phyloP scores from a whole-genome alignment of 1,140 invertebrate genomes.

The Lordiphosa mommai region DNA sequence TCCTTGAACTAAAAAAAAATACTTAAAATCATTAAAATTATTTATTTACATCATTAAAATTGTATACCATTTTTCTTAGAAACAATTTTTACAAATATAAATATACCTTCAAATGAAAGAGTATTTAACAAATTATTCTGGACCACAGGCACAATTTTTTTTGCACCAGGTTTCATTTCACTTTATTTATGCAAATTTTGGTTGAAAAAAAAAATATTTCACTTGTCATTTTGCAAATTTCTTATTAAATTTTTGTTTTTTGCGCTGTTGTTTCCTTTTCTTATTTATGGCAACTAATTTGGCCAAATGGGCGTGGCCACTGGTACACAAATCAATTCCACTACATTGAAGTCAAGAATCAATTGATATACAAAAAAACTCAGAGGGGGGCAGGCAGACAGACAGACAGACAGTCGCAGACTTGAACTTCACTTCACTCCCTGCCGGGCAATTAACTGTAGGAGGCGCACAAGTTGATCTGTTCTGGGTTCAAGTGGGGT shows the following conservation, averaged over 20 bases:
- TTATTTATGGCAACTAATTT: conserved; percentile 76
- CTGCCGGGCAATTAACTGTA: conserved; percentile 63
- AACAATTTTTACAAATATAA: background rate
- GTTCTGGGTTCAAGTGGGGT: conserved; percentile 46
- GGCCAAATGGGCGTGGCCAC: conserved; percentile 52
- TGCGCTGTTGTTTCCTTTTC: conserved; percentile 14
- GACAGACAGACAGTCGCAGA: conserved; percentile 15
- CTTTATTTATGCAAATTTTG: conserved; percentile 38
- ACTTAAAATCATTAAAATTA: too few relatives aligned
- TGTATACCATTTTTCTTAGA: too few relatives aligned
- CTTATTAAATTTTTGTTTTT: conserved; percentile 43
- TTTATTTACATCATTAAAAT: too few relatives aligned
- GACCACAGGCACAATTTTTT: background rate
- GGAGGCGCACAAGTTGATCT: conserved; percentile 68
- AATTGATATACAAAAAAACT: conserved; percentile 43
- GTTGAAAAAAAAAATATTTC: conserved; percentile 1
- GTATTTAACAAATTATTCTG: background rate
- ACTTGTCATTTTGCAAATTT: conserved; percentile 38
- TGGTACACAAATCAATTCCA: conserved; percentile 72
- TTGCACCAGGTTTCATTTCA: background rate
- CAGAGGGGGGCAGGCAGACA: background rate
- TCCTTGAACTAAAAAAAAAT: too few relatives aligned
- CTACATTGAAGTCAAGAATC: conserved; percentile 72
- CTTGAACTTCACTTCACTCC: conserved; percentile 22
- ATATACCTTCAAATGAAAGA: background rate